Evolutionary conservation across 2,113 vertebrate species (phyloP).

Genomic region (Ophiodon elongatus): DNA sequence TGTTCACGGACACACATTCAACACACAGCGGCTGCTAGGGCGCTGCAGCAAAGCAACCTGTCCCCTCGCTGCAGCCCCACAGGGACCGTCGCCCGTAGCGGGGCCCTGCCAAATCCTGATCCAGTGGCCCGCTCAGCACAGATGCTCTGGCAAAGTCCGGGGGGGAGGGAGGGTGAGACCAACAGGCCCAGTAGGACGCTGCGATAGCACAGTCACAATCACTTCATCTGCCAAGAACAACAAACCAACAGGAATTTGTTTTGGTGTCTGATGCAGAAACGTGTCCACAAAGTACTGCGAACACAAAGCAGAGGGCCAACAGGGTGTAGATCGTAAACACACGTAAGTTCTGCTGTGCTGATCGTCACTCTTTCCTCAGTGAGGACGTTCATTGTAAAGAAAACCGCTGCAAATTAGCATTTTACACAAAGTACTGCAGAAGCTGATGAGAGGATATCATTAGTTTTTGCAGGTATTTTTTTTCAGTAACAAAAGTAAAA

Average conservation of each 20-base stretch:
- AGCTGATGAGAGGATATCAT: background rate
- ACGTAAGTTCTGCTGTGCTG: background rate
- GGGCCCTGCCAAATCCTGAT: conserved; percentile 27
- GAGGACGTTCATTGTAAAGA: background rate
- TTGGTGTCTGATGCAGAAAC: conserved; percentile 17
- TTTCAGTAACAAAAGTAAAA: background rate
- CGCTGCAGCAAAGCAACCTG: conserved; percentile 25
- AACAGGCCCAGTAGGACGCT: background rate
- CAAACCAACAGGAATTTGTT: conserved; percentile 41
- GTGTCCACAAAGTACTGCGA: background rate
- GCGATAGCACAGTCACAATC: conserved; percentile 22
- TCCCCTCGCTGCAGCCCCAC: background rate
- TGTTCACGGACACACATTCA: background rate
- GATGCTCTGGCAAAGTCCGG: conserved; percentile 47
- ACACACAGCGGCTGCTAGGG: conserved; percentile 50
- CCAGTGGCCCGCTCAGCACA: conserved; percentile 44
- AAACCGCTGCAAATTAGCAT: background rate
- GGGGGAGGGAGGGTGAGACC: background rate
- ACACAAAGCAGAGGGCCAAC: background rate
- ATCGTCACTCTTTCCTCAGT: too few relatives aligned
- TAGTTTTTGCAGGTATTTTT: background rate
- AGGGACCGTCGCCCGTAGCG: conserved; percentile 4
- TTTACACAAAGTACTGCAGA: background rate
- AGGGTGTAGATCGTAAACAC: background rate
- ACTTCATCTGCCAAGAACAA: conserved; percentile 36